Evolutionary conservation across 2,888 invertebrate species (phyloP), one percentile per base, ranked within the genome.

Genomic region (Salticus scenicus): DNA sequence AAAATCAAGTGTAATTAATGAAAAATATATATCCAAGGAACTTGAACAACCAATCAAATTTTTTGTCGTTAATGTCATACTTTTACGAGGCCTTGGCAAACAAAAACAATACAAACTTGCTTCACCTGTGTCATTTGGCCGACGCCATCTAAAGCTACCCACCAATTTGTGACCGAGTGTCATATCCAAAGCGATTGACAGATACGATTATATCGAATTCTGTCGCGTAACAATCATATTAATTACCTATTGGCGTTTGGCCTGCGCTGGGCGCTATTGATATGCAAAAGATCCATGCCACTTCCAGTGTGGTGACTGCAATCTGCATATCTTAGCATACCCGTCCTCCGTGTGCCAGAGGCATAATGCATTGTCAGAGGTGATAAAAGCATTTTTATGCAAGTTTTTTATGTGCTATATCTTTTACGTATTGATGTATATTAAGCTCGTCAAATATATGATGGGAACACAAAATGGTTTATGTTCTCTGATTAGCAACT

Each of bases 161-260:
- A 57, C 57, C 57, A 57, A 57, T 57, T 57, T 57, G 57, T 57
- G 57, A 24, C 57, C 57, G 24, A 57, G 57, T 57, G 57, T 57
- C 57, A 57, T 17, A 57, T 12, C 24, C 24, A 1, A 1, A 24
- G 20, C 57, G 57, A 57, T 57, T 57, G 57, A 57, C 57, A 57
- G 57, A 57, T 57, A 57, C 24, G 57, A 57, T 57, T 57, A 57
- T 24, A 57, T 57, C 57, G 24, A 57, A 57, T 57, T 24, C 57
- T 57, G 12, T 5, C 17, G 57, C 57, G 57, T 57, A 57, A 57
- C 57, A 57, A 57, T 57, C 57, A 57, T 57, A 57, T 57, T 57
- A 57, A 57, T 57, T 57, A 57, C 57, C 57, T 17, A 24, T 1
- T 57, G 57, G 57, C 57, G 57, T 20, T 57, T 17, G 4, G 57